Conservation (phyloP, 2,888 invertebrate species). For the Sycophila texana region DNA sequence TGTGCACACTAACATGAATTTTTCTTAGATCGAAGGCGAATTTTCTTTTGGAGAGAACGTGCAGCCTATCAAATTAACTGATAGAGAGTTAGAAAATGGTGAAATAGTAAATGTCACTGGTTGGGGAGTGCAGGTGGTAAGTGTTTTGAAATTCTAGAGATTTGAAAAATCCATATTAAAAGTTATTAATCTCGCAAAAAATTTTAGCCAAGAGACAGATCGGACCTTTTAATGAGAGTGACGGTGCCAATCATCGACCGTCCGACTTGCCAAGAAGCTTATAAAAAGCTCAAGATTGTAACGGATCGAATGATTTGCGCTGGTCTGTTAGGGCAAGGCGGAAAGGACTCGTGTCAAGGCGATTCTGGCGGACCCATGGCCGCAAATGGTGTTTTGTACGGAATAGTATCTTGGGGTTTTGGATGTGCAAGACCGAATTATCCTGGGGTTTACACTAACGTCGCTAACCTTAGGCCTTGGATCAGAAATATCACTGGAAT, state of each 20-base stretch:
- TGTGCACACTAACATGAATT: not conserved
- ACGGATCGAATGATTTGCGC: constrained; percentile 68
- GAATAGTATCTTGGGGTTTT: constrained; percentile 71
- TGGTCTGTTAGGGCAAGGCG: constrained; percentile 58
- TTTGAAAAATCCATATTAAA: not conserved
- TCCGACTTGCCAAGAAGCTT: constrained; percentile 73
- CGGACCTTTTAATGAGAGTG: constrained; percentile 77
- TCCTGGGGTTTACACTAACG: constrained; percentile 72
- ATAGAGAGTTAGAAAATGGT: constrained; percentile 37
- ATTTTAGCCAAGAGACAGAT: constrained; percentile 58
- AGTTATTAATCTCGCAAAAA: constrained; percentile 18
- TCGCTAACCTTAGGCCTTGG: constrained; percentile 65
- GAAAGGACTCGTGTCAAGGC: constrained; percentile 66
- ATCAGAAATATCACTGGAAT: constrained; percentile 61
- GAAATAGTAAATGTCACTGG: constrained; percentile 62
- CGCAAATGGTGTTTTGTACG: constrained; percentile 64
- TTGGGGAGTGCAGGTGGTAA: constrained; percentile 66
- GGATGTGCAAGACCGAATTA: constrained; percentile 67
- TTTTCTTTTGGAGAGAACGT: constrained; percentile 43
- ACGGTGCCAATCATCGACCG: constrained; percentile 76
- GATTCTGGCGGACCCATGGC: constrained; percentile 72
- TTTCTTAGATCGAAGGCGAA: constrained; percentile 54
- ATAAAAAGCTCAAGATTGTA: constrained; percentile 69
- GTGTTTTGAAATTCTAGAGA: not conserved
- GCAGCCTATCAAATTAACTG: constrained; percentile 54